A percentile compares a stretch with the other conserved stretches of the same genome.
Evolutionary conservation across 1,140 invertebrate species (phyloP).

Genomic region (Hypothenemus hampei): DNA sequence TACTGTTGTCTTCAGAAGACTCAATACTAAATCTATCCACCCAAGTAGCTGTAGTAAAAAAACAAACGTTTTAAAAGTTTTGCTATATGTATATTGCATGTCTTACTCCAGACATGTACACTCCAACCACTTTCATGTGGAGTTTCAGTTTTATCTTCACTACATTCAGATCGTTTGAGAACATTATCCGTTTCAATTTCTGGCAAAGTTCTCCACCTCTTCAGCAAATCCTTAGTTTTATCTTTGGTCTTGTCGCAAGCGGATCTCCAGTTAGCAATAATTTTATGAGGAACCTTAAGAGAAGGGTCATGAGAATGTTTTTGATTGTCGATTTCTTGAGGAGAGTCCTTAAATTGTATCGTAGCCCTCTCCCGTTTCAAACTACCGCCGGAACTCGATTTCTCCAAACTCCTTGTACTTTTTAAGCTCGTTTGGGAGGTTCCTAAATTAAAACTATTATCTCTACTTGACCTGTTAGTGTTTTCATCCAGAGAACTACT

Average conservation of each 20-base stretch:
- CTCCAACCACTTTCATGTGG: conserved; percentile 54
- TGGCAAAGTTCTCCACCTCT: conserved; percentile 61
- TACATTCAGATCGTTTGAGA: conserved; percentile 34
- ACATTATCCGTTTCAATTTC: conserved; percentile 46
- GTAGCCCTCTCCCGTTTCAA: conserved; percentile 43
- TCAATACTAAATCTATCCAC: conserved; percentile 63
- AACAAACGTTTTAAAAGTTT: conserved; percentile 6
- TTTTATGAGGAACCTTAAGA: conserved; percentile 59
- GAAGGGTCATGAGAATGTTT: conserved; percentile 41
- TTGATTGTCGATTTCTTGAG: conserved; percentile 36
- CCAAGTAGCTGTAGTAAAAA: conserved; percentile 56
- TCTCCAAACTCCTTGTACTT: conserved; percentile 42
- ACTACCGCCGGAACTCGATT: conserved; percentile 37
- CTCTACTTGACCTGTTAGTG: conserved; percentile 35
- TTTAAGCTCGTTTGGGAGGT: conserved; percentile 39
- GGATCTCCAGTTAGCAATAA: conserved; percentile 63
- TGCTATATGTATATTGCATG: not conserved
- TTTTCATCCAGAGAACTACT: conserved; percentile 29
- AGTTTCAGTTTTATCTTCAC: conserved; percentile 39
- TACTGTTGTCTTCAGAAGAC: conserved; percentile 46
- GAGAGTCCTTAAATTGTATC: conserved; percentile 41
- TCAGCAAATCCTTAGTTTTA: conserved; percentile 61
- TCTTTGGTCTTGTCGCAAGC: conserved; percentile 66
- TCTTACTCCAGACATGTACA: conserved; percentile 67
- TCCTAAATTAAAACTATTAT: conserved; percentile 40